Base-by-base conservation (phyloP, 2,113 vertebrate species). In the Tapirus terrestris region DNA sequence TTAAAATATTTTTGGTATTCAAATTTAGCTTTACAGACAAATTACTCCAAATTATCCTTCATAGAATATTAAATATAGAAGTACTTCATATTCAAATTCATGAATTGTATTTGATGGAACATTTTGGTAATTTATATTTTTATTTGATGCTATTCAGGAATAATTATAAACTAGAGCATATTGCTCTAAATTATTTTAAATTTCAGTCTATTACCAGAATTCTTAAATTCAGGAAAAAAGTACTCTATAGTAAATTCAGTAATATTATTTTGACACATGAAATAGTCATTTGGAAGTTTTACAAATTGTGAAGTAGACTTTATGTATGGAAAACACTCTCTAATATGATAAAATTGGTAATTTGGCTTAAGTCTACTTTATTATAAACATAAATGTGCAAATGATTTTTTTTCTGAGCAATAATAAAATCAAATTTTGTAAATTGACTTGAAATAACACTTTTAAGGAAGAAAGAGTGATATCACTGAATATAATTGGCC, bases 371-470 rank as follows among this genome's bases (percentile, higher is more conserved):
- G 51, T 53, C 51, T 0, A 45, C 2, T 77, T 97, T 91, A 77
- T 94, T 80, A 65, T 8, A 92, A 95, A 75, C 63, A 3, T 86
- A 91, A 98, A 81, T 80, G 48, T 60, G 21, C 0, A 16, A 85
- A 94, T 96, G 33, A 29, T 65, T 93, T 84, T 93, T 93, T 86
- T 48, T 90, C 36, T 72, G 4, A 11, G 85, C 10, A 9, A 2
- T 68, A 97, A 76, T 94, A 10, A 76, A 97, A 90, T 76, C 17
- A 85, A 94, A 4, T 27, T 96, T n/a, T 73, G 0, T 85, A 97
- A 95, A 87, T 80, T 89, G 29, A 56, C 72, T 60, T 6, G 48
- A 93, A 87, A 13, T 8, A 39, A 79, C 43, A 18, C 12, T 86
- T 97, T 96, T 27, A 58, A 76, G 10, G 13, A 95, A 82, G 0